Base-by-base conservation (phyloP, 2,888 invertebrate species). In the Sarcophaga caerulescens region DNA sequence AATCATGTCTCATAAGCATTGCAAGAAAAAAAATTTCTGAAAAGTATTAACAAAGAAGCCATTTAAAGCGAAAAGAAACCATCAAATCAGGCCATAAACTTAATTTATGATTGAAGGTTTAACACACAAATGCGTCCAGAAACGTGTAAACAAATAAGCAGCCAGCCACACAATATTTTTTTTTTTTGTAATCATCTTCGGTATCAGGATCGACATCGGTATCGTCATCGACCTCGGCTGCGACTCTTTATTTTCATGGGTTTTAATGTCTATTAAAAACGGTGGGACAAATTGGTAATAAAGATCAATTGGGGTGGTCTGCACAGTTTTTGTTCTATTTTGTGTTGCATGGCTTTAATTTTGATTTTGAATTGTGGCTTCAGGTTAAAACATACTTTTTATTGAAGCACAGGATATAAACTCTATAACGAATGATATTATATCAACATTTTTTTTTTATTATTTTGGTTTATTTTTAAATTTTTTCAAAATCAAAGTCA, bases 71-170 rank as follows among this genome's bases (percentile, higher is more conserved):
- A 65, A 65, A 75, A 80, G 79, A 70, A 84, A 75, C 79, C 82
- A 85, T 82, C 74, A 79, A 79, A 85, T 75, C 60, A 71, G 76
- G 85, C 79, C 65, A 79, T 85, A 85, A 85, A 85, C 75, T 82
- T 75, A 76, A 82, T 85, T 85, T 85, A 85, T 85, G 82, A 78
- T 82, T 70, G 70, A 70, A 78, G 79, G 70, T 79, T 85, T 82
- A 78, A 85, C 74, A 79, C 65, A 85, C 73, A 74, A 44, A 80
- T 57, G 68, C 21, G 44, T 8, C n/a, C 8, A 52, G 57, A n/a
- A 3, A 63, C 25, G 23, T 35, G 8, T 35, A 35, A 35, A 35
- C 35, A 35, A 35, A 35, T 35, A 35, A 10, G 35, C 35, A 35
- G 8, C 8, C 35, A 35, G 6, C 57, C 57, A 57, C 2, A 57